Base-by-base conservation (phyloP, 2,888 invertebrate species). In the Trisateles emortualis region DNA sequence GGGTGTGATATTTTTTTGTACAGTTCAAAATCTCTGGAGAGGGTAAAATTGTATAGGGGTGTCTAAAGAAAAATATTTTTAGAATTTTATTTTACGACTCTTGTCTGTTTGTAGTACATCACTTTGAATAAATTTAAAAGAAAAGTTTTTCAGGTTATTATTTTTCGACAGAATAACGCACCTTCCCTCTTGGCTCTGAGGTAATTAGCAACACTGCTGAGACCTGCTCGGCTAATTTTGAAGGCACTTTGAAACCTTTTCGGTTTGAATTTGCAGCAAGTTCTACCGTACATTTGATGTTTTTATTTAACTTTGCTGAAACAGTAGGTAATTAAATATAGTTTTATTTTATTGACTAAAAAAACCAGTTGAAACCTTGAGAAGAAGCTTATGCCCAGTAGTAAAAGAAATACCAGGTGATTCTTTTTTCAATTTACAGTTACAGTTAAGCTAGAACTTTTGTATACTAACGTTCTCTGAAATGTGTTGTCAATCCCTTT, bases 1-100 rank as follows among this genome's bases (percentile, higher is more conserved):
- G 64, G 68, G 71, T 68, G 68, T 56, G 58, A 71, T 68, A 70
- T 68, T 71, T 64, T n/a, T 60, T 56, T 54, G 64, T 60, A 51
- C 67, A 56, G 61, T 71, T 58, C 49, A 67, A 70, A 71, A 71
- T 52, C 58, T 71, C 60, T 29, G 45, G 56, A 57, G 69, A 56
- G 50, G 57, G 58, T 65, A 42, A 61, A 60, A 56, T 64, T 55
- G 43, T 60, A 56, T 60, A 52, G 57, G 50, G 58, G 44, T 60
- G 55, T 56, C 49, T 44, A 9, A 43, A 46, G 55, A 56, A 62
- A 65, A 61, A 47, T 47, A 56, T 52, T 19, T 50, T 50, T 13
- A 39, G 43, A 39, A 51, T 56, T 48, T 59, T 52, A 52, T 50
- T 67, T 69, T 65, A 45, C 49, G 46, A 49, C 30, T 49, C 32